Conservation (phyloP, 2,888 invertebrate genomes). For the Dryadula phaetusa region DNA sequence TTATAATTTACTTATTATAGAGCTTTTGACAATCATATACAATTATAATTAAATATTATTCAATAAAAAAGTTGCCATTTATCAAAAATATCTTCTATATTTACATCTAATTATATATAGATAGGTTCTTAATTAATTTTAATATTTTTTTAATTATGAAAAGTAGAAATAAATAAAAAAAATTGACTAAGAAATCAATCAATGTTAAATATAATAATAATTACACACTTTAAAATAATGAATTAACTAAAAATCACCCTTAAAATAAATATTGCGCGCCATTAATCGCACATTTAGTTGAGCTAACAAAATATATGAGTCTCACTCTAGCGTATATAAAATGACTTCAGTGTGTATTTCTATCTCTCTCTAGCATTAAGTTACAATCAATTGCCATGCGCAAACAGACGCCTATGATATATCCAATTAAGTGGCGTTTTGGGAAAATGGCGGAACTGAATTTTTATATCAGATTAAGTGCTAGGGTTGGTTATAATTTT, state of each 20-base stretch:
- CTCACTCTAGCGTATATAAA: constrained; percentile 49
- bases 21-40: too few species aligned
- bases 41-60: too few species aligned
- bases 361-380: constrained; percentile 69
- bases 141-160: not conserved
- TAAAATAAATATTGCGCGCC: constrained; percentile 75
- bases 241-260: constrained; percentile 72
- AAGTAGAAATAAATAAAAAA: not conserved
- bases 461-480: constrained; percentile 27
- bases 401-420: constrained; percentile 85
- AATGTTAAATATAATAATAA: constrained; percentile 12
- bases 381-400: constrained; percentile 85
- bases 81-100: too few species aligned
- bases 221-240: constrained; percentile 65
- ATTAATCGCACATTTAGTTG: constrained; percentile 54
- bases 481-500: not conserved
- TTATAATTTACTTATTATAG: too few species aligned
- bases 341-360: constrained; percentile 31
- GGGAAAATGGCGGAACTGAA: constrained; percentile 58
- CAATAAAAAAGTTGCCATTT: too few species aligned
- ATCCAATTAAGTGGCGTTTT: constrained; percentile 78
- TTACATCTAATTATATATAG: too few species aligned
- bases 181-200: not conserved
- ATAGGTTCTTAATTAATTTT: too few species aligned
- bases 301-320: constrained; percentile 46